Base-by-base conservation (phyloP, 92 coral and sea anemone genomes). In the Porites cylindrica region DNA sequence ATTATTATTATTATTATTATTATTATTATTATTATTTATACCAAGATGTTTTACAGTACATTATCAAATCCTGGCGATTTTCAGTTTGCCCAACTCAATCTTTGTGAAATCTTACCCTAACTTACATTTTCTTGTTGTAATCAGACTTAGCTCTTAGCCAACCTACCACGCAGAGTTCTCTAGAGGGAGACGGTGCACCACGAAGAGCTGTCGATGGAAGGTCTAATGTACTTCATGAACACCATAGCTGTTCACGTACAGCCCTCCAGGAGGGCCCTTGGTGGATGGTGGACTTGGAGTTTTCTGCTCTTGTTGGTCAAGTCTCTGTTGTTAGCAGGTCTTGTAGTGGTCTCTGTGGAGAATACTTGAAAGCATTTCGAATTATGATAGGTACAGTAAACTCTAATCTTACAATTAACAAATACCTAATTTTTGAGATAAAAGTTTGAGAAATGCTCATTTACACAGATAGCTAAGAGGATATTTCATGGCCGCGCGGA, bases 201-300 rank as follows among this genome's bases (percentile, higher is more conserved):
- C 4, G 50, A 16, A 47, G 83, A 68, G 89, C 89, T 12, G 89
- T 85, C 1, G 89, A 85, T 68, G 84, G 89, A 65, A 47, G 0
- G 29, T 18, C 70, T 56, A 75, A 24, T 16, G 66, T 76, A 6
- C 1, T 23, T 26, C 76, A 26, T 16, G 23, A 24, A 0, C 13
- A 52, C 14, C 66, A 67, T n/a, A 85, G 82, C 72, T 85, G 89
- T 68, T 74, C 89, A 1, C 77, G 53, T 26, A 85, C 83, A 20
- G 77, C 67, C 1, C n/a, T 68, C 3, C 82, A 85, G 53, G 52
- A n/a, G 11, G 24, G 67, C 12, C 89, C 89, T 4, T 85, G 89
- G 89, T 85, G 89, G 89, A 77, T 77, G 16, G 89, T 85, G 32
- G 89, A 85, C 20, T 16, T 85, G 32, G n/a, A 67, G 62, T 65